Evolutionary conservation across 2,888 invertebrate species (phyloP).

Genomic region (Stratiomys singularior): DNA sequence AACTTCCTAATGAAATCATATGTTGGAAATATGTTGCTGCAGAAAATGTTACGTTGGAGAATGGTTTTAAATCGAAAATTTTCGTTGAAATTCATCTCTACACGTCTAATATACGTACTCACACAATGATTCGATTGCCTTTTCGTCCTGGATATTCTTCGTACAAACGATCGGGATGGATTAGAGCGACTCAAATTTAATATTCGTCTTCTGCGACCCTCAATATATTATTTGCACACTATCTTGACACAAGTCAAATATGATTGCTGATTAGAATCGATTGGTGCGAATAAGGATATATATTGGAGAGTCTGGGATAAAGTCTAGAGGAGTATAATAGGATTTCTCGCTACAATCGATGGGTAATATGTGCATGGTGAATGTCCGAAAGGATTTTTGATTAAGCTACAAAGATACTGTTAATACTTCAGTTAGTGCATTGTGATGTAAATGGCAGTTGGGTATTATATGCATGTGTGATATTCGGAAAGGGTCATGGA

Average conservation of each 20-base stretch:
- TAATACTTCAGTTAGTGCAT: not conserved
- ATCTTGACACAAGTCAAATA: slow-evolving; percentile 50
- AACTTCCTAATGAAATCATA: slow-evolving; percentile 51
- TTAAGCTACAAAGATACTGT: not conserved
- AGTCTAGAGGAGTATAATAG: not conserved
- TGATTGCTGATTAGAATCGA: slow-evolving; percentile 48
- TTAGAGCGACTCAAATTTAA: not conserved
- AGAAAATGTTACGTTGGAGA: slow-evolving; percentile 43
- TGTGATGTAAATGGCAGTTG: not conserved
- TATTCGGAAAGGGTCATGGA: too few species aligned
- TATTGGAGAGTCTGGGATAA: too few species aligned
- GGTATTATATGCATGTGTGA: too few species aligned
- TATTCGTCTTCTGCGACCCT: not conserved
- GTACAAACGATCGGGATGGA: not conserved
- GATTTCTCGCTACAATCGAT: not conserved
- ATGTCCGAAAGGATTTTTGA: not conserved
- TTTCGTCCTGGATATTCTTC: slow-evolving; percentile 1
- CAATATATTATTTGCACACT: not conserved
- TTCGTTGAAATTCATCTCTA: not conserved
- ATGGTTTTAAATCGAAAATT: not conserved
- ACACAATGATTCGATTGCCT: slow-evolving; percentile 35
- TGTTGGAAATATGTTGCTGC: slow-evolving; percentile 48
- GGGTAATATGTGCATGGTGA: not conserved
- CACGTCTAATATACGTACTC: not conserved
- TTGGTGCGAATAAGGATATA: slow-evolving; percentile 14